Conservation (phyloP, 2,797 vertebrate species). For the Leuciscus waleckii region DNA sequence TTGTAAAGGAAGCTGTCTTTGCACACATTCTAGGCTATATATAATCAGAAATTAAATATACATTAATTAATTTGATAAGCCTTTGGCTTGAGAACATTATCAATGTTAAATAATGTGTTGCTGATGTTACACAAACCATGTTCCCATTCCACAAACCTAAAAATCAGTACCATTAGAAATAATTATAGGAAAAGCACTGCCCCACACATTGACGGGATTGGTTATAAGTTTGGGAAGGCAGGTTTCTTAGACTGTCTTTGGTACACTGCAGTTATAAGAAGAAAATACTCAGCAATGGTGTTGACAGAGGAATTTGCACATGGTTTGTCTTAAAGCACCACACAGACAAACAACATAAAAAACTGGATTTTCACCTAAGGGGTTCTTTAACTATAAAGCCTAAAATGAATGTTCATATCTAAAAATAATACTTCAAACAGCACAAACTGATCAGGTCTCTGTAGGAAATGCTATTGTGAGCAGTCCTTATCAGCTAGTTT, state of each 20-base stretch:
- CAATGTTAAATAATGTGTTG: neutral
- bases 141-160: neutral
- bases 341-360: neutral
- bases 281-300: neutral
- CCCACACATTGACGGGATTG: neutral
- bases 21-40: no score
- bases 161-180: neutral
- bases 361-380: neutral
- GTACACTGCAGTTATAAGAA: neutral
- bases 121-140: neutral
- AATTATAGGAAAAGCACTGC: neutral
- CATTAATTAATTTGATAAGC: no score
- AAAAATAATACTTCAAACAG: constrained; percentile 42
- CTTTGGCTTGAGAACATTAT: no score
- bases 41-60: no score
- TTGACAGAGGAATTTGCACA: neutral
- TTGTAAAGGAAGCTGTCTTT: no score
- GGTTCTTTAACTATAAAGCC: neutral
- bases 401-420: neutral
- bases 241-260: neutral
- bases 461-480: constrained; percentile 38
- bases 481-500: constrained; percentile 39
- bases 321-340: neutral
- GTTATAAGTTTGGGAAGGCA: neutral
- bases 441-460: constrained; percentile 39